Evolutionary conservation across 2,888 invertebrate genomes (phyloP), one percentile per base, ranked within the genome.

Genomic region (Synergus japonicus): DNA sequence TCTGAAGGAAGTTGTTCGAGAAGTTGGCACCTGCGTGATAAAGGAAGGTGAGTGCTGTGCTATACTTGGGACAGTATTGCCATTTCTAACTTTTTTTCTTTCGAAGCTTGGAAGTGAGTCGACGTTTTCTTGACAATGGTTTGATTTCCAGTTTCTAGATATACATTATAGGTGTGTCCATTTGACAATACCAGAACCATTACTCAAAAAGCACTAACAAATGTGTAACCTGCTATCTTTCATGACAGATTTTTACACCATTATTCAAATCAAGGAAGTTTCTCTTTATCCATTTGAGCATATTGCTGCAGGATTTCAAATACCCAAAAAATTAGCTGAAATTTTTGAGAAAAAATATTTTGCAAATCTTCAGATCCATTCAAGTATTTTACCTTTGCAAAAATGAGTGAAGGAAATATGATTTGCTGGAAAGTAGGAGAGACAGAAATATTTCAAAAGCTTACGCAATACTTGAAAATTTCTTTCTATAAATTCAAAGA

Each of bases 11-110:
- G 60, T 63, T 63, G 54, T 63, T 41, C 63, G 37, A 76, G 63
- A 76, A 76, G 76, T 76, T 76, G 76, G 76, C 76, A 76, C 63
- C 43, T 60, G 63, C 29, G 29, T 76, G 76, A 76, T 76, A 63
- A 76, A 76, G 76, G 60, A 29, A 29, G 29, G 29, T 60, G 60
- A 76, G 76, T 60, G 43, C 63, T 64, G 13, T 76, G 63, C 73
- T 73, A 73, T 29, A 29, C 73, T 54, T 73, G 37, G 37, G 73
- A 49, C 41, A 73, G 73, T 54, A 73, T 73, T 73, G 54, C 54
- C 29, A 49, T 73, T 73, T 73, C 49, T 29, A 49, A 54, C 49
- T 73, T 73, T 67, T 67, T 67, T 29, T 29, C 44, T 67, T 44
- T 73, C 37, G 10, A 37, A 54, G 37, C 73, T 22, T 49, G 54